Percentiles rank a stretch among this genome's conserved stretches.
phyloP scores from a whole-genome alignment of 2,888 invertebrate genomes.

The Erannis defoliaria region DNA sequence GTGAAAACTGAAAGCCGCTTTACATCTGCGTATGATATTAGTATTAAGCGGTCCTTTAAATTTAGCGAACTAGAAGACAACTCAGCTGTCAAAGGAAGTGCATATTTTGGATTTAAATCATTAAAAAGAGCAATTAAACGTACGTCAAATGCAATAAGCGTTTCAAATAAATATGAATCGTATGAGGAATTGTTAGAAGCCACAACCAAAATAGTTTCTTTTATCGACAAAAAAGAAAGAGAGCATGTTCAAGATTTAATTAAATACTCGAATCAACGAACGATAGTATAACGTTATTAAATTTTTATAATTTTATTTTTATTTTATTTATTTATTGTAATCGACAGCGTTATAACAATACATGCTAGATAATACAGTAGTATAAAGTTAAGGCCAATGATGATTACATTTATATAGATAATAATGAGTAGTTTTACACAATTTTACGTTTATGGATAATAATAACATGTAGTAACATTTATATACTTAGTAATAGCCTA shows the following conservation, averaged over 20 bases:
- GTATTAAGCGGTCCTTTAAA: constrained; percentile 42
- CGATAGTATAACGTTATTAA: neutral
- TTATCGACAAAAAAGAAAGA: constrained; percentile 65
- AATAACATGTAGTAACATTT: too few relatives aligned
- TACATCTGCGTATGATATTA: constrained; percentile 33
- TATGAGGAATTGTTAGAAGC: constrained; percentile 53
- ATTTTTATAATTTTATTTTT: neutral
- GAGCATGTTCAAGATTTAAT: constrained; percentile 51
- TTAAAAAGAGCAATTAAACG: constrained; percentile 30
- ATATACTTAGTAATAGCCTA: too few relatives aligned
- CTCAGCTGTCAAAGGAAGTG: constrained; percentile 46
- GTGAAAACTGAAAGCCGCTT: constrained; percentile 46
- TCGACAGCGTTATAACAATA: too few relatives aligned
- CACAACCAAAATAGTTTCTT: constrained; percentile 61
- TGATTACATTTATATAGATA: too few relatives aligned
- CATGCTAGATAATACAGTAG: too few relatives aligned
- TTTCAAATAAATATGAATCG: constrained; percentile 30
- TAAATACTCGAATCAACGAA: neutral
- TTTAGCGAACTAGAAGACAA: constrained; percentile 56
- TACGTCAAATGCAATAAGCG: constrained; percentile 42
- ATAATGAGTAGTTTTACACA: too few relatives aligned
- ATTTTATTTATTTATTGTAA: neutral
- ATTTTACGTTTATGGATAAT: too few relatives aligned
- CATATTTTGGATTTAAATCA: constrained; percentile 31
- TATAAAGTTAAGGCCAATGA: too few relatives aligned